Percentiles rank a stretch among this genome's conserved stretches.
phyloP scores from a whole-genome alignment of 1,140 invertebrate species.

The Chlorops oryzae region DNA sequence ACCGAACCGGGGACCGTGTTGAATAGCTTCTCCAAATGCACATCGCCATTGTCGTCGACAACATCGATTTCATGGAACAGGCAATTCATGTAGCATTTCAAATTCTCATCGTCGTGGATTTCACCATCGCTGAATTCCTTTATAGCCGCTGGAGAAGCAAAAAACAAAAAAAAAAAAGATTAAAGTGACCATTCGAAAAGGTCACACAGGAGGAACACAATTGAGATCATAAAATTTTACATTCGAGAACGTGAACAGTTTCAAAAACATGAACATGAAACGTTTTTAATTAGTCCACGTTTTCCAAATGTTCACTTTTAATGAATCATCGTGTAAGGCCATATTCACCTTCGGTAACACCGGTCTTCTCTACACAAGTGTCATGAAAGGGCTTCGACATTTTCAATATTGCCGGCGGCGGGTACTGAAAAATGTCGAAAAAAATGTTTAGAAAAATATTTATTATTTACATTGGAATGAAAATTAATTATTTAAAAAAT shows the following conservation, averaged over 20 bases:
- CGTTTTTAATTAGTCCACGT: no score
- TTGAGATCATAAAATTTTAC: no score
- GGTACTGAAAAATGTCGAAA: conserved; percentile 46
- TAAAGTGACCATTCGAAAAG: not conserved
- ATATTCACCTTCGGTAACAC: conserved; percentile 36
- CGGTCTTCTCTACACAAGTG: conserved; percentile 37
- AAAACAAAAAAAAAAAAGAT: not conserved
- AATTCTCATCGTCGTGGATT: conserved; percentile 33
- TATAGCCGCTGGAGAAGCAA: conserved; percentile 27
- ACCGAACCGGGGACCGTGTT: conserved; percentile 23
- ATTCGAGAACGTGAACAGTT: no score
- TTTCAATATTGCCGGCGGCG: conserved; percentile 36
- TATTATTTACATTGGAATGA: no score
- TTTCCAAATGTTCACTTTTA: no score
- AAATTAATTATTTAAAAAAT: no score
- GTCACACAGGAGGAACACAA: not conserved
- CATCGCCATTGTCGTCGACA: conserved; percentile 39
- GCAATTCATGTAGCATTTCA: conserved; percentile 43
- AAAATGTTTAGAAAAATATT: no score
- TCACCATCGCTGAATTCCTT: conserved; percentile 39
- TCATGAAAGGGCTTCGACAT: conserved; percentile 43
- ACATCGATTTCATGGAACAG: conserved; percentile 34
- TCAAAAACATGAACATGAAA: no score
- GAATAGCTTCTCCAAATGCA: conserved; percentile 34
- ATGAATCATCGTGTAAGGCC: no score